Conservation (phyloP, 2,888 invertebrate species). For the Exocentrus adspersus region DNA sequence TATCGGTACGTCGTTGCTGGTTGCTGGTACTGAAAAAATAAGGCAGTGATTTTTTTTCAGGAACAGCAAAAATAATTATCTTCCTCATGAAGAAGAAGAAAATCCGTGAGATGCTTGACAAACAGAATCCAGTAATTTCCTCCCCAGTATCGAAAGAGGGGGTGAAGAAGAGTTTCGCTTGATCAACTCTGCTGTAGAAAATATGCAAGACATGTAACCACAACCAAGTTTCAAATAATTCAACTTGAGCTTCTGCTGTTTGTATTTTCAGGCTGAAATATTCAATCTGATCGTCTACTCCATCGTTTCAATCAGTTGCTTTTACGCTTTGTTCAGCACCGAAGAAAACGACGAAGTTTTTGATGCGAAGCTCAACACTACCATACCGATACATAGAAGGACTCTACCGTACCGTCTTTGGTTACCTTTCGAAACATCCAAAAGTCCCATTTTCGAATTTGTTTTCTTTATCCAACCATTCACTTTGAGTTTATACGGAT, state of each 20-base stretch:
- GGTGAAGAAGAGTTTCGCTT: constrained; percentile 30
- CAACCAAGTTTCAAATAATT: no score
- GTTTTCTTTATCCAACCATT: constrained; percentile 28
- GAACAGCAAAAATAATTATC: constrained; percentile 26
- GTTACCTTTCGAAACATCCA: constrained; percentile 28
- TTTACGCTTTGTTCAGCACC: constrained; percentile 1
- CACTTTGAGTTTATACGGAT: constrained; percentile 22
- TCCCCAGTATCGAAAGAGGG: constrained; percentile 27
- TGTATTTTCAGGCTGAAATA: constrained; percentile 12
- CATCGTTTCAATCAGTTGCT: background rate
- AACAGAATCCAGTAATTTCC: constrained; percentile 27
- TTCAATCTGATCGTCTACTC: constrained; percentile 12
- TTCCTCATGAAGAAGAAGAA: constrained; percentile 25
- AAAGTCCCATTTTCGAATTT: constrained; percentile 27
- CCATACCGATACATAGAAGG: constrained; percentile 10
- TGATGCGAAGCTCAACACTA: constrained; percentile 4
- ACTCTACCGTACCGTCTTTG: constrained; percentile 29
- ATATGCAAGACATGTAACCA: constrained; percentile 28
- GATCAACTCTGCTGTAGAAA: constrained; percentile 25
- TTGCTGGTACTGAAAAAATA: no score
- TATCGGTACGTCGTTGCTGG: constrained; percentile 22
- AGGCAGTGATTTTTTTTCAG: no score
- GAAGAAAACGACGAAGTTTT: background rate
- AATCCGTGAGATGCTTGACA: constrained; percentile 17
- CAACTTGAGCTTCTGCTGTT: no score